Percentiles rank a stretch among this genome's conserved stretches.
phyloP scores from a whole-genome alignment of 1,140 invertebrate species.

The Zaprionus kolodkinae region DNA sequence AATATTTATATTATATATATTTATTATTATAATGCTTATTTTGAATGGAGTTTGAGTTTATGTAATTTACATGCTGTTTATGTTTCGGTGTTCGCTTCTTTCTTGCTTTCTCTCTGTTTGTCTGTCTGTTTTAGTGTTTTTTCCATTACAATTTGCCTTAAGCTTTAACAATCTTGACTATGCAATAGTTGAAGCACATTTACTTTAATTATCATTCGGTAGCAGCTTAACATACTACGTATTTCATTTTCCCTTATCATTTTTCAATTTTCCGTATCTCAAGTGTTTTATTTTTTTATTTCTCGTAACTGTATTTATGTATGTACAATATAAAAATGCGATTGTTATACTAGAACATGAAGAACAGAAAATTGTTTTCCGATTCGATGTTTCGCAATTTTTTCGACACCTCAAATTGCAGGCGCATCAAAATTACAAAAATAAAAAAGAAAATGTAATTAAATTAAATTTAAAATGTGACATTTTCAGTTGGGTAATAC shows the following conservation, averaged over 20 bases:
- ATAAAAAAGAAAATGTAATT: constrained; percentile 37
- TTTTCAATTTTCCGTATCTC: constrained; percentile 13
- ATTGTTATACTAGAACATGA: constrained; percentile 33
- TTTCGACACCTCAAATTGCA: constrained; percentile 36
- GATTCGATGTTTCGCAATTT: constrained; percentile 40
- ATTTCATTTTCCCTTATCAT: constrained; percentile 5
- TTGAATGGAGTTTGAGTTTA: constrained; percentile 55
- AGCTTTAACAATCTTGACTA: constrained; percentile 76
- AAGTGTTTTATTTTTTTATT: constrained; percentile 10
- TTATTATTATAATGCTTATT: constrained; percentile 56
- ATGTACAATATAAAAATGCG: constrained; percentile 48
- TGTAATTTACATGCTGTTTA: constrained; percentile 72
- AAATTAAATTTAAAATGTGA: constrained; percentile 46
- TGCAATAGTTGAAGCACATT: constrained; percentile 73
- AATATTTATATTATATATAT: constrained; percentile 52
- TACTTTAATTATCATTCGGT: constrained; percentile 34
- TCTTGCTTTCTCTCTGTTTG: not conserved
- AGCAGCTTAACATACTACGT: constrained; percentile 48
- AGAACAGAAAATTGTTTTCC: constrained; percentile 48
- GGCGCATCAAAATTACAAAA: constrained; percentile 42
- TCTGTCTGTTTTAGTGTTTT: constrained; percentile 19
- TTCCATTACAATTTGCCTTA: constrained; percentile 47
- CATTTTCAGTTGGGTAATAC: constrained; percentile 11
- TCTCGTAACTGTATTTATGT: constrained; percentile 9
- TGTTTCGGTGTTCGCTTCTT: constrained; percentile 46